Evolutionary conservation across 2,113 vertebrate species (phyloP).

Genomic region (Erythrolamprus reginae): DNA sequence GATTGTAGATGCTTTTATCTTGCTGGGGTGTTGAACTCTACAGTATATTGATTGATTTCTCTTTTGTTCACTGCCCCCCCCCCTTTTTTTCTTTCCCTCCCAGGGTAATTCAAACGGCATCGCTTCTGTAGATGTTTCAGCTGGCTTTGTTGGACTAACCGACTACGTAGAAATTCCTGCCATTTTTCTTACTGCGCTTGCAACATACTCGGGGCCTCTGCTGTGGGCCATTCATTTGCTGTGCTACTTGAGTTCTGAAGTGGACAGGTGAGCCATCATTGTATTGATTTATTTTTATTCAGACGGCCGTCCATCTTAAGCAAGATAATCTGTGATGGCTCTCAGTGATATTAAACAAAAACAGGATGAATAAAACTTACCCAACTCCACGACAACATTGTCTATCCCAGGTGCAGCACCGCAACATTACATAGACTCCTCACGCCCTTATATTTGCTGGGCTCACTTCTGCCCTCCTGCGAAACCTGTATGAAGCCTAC

Average conservation of each 20-base stretch:
- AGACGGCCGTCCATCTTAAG: not conserved
- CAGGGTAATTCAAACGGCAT: slow-evolving; percentile 98
- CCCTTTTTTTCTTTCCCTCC: too few species aligned
- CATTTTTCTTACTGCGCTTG: slow-evolving; percentile 82
- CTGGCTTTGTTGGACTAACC: slow-evolving; percentile 89
- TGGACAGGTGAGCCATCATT: slow-evolving; percentile 69
- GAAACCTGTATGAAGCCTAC: not conserved
- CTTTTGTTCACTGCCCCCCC: not conserved
- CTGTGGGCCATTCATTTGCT: slow-evolving; percentile 90
- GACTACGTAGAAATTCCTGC: slow-evolving; percentile 84
- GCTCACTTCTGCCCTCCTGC: not conserved
- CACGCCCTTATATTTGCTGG: not conserved
- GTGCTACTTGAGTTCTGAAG: slow-evolving; percentile 83
- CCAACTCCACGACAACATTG: not conserved
- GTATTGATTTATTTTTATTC: not conserved
- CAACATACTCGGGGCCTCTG: slow-evolving; percentile 85
- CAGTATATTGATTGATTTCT: not conserved
- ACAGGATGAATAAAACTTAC: not conserved
- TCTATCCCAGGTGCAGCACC: not conserved
- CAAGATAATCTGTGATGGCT: not conserved
- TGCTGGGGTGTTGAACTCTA: not conserved
- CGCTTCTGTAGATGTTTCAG: slow-evolving; percentile 88
- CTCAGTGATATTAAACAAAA: not conserved
- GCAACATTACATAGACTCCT: not conserved
- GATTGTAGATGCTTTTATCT: too few species aligned